Evolutionary conservation across 2,113 vertebrate genomes (phyloP), one percentile per base, ranked within the genome.

Genomic region (Stegastes partitus): DNA sequence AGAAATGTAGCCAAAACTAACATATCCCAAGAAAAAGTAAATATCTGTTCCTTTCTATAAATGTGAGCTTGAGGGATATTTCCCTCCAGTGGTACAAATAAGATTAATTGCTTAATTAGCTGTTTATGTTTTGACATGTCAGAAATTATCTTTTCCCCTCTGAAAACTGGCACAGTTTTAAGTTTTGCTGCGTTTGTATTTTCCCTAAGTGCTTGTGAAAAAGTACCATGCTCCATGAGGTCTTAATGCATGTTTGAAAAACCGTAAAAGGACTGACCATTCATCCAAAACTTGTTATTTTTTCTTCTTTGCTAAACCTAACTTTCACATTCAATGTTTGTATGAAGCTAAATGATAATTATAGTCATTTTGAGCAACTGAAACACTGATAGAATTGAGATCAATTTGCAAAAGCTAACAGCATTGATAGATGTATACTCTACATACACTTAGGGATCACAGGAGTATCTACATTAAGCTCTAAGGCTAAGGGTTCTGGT

Each of bases 71-170:
- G 56, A 74, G 65, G 64, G 68, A 73, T 61, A 50, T 85, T 82
- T 76, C 61, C 62, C 89, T 70, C 49, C 85, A 59, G 3, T 23
- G 68, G 47, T 69, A 75, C 68, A 74, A 90, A 83, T 80, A 79
- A 87, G 88, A 93, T 85, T 69, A 87, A 91, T 86, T 85, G 76
- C 79, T 83, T 90, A 87, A 92, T 92, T 88, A 70, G 77, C 50
- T 89, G 84, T 89, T 91, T 87, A 58, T 90, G n/a, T 88, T 90
- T 90, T 62, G 71, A 84, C 81, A 72, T 75, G 82, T 93, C 84
- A 90, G 74, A 87, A 83, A 81, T 88, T 0, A 82, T 91, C 68
- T 82, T 87, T 84, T 89, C 64, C 68, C 50, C 68, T 72, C 70
- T 74, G 62, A 68, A 69, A 70, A 79, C 55, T 77, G 70, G 31